These are phyloP conservation scores for Oxyruncus cristatus DNA, from an alignment of 2,113 vertebrate species.

Conservation along the genomic window DNA sequence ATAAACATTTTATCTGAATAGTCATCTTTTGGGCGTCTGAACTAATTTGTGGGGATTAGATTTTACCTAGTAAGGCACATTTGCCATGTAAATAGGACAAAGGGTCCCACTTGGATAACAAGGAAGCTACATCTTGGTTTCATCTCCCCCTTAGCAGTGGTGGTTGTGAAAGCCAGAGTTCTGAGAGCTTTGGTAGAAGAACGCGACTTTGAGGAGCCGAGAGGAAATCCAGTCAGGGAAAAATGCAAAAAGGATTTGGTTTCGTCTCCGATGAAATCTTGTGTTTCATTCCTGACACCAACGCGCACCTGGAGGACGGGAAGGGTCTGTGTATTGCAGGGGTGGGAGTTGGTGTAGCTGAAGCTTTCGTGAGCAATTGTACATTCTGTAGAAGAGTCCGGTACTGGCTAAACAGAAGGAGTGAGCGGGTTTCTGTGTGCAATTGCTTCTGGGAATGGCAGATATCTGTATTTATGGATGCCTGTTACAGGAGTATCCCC, in stretches of 20 bases:
- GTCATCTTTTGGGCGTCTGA: not conserved
- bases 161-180: not conserved
- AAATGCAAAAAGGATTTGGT: not conserved
- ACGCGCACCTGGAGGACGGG: not conserved
- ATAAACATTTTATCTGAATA: not conserved
- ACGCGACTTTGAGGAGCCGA: not conserved
- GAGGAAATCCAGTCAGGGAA: not conserved
- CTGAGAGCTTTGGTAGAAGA: not conserved
- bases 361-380: not conserved
- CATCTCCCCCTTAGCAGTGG: not conserved
- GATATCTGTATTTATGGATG: conserved; percentile 27
- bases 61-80: not conserved
- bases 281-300: not conserved
- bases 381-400: not conserved
- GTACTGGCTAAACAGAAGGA: not conserved
- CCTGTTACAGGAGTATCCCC: not conserved
- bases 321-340: not conserved
- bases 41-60: not conserved
- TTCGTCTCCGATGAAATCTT: not conserved
- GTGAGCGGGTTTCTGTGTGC: not conserved
- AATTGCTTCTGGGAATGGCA: conserved; percentile 11
- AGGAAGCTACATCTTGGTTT: not conserved
- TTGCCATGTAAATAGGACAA: not conserved
- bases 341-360: not conserved
- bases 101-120: not conserved